phyloP scores from a whole-genome alignment of 2,888 invertebrate species.

The Germaria angustata region DNA sequence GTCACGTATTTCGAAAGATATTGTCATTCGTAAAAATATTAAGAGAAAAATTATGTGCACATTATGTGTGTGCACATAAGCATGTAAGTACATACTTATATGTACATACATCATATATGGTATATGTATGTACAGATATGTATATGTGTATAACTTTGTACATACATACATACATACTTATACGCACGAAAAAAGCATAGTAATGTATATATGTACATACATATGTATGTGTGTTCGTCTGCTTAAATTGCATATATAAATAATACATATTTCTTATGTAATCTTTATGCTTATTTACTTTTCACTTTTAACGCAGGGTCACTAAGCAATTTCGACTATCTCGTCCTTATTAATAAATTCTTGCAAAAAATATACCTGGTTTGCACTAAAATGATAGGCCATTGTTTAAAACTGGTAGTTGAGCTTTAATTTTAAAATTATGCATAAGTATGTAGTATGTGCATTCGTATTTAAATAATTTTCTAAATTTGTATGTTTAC shows the following conservation, averaged over 20 bases:
- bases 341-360: background rate
- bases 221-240: background rate
- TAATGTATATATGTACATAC: conserved; percentile 1
- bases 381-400: conserved; percentile 78
- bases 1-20: too few species aligned
- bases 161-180: background rate
- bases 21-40: too few species aligned
- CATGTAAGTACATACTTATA: too few species aligned
- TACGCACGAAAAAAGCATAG: too few species aligned
- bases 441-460: background rate
- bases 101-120: too few species aligned
- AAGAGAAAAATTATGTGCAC: too few species aligned
- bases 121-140: too few species aligned
- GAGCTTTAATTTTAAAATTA: background rate
- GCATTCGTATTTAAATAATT: background rate
- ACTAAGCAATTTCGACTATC: background rate
- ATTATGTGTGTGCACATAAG: too few species aligned
- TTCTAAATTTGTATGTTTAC: background rate
- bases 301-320: conserved; percentile 6
- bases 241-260: background rate
- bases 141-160: background rate
- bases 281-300: background rate
- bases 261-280: background rate
- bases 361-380: conserved; percentile 74
- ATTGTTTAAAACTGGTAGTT: conserved; percentile 67